A percentile compares a stretch with the other conserved stretches of the same genome.
phyloP scores from a whole-genome alignment of 2,113 vertebrate species.

The Seriola aureovittata region DNA sequence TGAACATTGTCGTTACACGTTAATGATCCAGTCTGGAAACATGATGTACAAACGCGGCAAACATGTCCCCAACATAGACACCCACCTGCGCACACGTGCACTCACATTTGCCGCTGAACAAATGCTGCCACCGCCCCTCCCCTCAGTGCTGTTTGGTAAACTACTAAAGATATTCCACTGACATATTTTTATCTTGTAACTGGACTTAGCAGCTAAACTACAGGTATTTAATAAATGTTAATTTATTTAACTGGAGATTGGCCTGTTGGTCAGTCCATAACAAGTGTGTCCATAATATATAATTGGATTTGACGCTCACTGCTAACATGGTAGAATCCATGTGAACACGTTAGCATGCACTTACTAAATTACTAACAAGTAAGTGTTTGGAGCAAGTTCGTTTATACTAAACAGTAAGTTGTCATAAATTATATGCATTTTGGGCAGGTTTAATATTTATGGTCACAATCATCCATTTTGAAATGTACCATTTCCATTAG shows the following conservation, averaged over 20 bases:
- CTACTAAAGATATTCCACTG: not conserved
- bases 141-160: not conserved
- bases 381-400: not conserved
- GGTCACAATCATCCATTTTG: not conserved
- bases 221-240: not conserved
- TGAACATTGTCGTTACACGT: slow-evolving; percentile 83
- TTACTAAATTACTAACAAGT: not conserved
- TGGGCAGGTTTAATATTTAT: not conserved
- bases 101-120: not conserved
- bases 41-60: slow-evolving; percentile 48
- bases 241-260: not conserved
- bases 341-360: not conserved
- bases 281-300: not conserved
- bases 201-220: not conserved
- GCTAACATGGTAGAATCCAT: not conserved
- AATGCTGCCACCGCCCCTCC: slow-evolving; percentile 11
- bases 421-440: not conserved
- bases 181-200: slow-evolving; percentile 8
- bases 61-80: slow-evolving; percentile 33
- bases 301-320: too few species aligned
- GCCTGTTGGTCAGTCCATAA: not conserved
- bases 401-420: not conserved
- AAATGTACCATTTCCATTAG: too few species aligned
- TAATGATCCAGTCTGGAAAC: slow-evolving; percentile 77
- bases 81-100: slow-evolving; percentile 6